phyloP scores from a whole-genome alignment of 2,113 vertebrate species.

The Cromileptes altivelis region DNA sequence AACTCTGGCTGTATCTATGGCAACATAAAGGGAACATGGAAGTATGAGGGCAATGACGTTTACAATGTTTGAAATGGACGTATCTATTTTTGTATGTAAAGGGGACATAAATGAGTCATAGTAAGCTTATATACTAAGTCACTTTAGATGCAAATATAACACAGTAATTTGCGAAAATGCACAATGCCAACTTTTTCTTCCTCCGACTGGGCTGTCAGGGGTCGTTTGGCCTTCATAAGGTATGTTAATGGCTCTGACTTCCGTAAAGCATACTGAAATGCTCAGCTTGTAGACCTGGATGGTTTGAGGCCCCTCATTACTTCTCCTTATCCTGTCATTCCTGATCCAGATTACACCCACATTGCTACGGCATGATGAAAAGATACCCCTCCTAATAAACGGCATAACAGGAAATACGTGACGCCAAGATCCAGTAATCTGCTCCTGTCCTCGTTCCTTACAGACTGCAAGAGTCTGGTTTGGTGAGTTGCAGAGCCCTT shows the following conservation, averaged over 20 bases:
- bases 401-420: conserved; percentile 36
- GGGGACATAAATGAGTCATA: no score
- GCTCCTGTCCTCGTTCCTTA: background rate
- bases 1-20: no score
- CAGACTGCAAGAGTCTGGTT: background rate
- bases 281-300: background rate
- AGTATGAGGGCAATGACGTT: no score
- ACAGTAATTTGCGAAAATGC: no score
- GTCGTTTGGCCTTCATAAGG: background rate
- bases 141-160: no score
- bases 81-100: no score
- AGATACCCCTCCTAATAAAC: conserved; percentile 22
- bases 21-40: no score
- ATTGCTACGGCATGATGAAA: background rate
- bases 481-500: conserved; percentile 1
- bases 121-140: no score
- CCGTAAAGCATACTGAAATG: background rate
- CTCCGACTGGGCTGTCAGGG: background rate
- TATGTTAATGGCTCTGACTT: background rate
- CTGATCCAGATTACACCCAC: background rate
- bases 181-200: no score
- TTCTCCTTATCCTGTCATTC: conserved; percentile 11
- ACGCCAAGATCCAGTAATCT: background rate
- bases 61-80: no score
- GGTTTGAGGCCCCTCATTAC: background rate